Conservation (phyloP, 1,140 invertebrate species). For the Tigriopus japonicus region DNA sequence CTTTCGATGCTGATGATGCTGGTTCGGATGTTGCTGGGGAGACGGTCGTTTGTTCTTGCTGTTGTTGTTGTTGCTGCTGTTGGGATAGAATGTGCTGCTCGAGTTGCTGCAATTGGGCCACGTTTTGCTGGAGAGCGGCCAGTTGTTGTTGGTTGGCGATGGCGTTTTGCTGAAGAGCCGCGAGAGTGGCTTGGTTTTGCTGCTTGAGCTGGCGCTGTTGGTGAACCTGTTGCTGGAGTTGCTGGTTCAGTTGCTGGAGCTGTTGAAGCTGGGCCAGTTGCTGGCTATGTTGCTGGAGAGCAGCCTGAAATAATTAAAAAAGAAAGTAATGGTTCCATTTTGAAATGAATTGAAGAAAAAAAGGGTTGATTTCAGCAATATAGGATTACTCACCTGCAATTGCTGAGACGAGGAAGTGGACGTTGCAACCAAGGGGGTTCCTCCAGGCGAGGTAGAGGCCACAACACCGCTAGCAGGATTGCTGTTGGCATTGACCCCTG, state of each 20-base stretch:
- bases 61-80: neutral
- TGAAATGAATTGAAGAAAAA: slow-evolving; percentile 15
- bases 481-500: slow-evolving; percentile 19
- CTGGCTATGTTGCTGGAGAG: slow-evolving; percentile 24
- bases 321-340: slow-evolving; percentile 17
- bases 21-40: no score
- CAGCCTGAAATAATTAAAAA: slow-evolving; percentile 7
- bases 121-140: slow-evolving; percentile 13
- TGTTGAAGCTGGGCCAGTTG: slow-evolving; percentile 16
- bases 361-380: slow-evolving; percentile 18
- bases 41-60: no score
- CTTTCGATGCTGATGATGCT: no score
- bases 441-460: no score
- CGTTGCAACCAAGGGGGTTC: slow-evolving; percentile 17
- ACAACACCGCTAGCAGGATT: slow-evolving; percentile 21
- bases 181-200: slow-evolving; percentile 21
- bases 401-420: slow-evolving; percentile 15
- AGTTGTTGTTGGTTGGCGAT: slow-evolving; percentile 20
- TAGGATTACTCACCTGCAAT: no score
- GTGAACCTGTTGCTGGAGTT: slow-evolving; percentile 21
- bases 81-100: slow-evolving; percentile 8
- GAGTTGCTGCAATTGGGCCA: slow-evolving; percentile 2
- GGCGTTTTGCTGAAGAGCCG: slow-evolving; percentile 18
- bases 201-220: slow-evolving; percentile 22
- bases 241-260: slow-evolving; percentile 16